Evolutionary conservation across 1,140 invertebrate genomes (phyloP).

Genomic region (Orchestia grillus): DNA sequence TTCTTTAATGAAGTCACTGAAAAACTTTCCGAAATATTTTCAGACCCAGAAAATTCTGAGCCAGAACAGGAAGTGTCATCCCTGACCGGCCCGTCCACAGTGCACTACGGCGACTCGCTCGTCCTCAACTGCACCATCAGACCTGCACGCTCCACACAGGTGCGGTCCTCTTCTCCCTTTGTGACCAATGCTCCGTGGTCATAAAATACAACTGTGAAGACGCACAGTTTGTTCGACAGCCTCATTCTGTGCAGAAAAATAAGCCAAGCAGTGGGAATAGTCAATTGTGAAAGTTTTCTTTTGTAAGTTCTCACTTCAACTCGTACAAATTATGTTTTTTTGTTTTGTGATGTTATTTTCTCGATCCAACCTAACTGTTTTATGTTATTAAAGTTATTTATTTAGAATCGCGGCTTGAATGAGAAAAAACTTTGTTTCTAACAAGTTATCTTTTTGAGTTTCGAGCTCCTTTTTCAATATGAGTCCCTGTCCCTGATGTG

Average conservation of each 20-base stretch:
- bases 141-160: constrained; percentile 24
- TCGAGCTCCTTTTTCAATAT: too few species aligned
- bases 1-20: background rate
- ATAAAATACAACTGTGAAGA: background rate
- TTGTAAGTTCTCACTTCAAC: background rate
- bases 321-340: too few species aligned
- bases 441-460: too few species aligned
- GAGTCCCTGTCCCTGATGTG: too few species aligned
- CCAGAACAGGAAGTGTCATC: background rate
- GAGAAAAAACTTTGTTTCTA: too few species aligned
- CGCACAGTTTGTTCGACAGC: background rate
- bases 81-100: constrained; percentile 22
- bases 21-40: background rate
- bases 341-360: too few species aligned
- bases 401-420: too few species aligned
- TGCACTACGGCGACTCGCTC: background rate
- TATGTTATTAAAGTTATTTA: too few species aligned
- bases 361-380: too few species aligned
- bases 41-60: constrained; percentile 2
- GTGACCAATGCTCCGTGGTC: background rate
- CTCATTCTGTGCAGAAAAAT: too few species aligned
- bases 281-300: background rate
- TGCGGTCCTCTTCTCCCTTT: background rate
- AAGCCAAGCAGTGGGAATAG: background rate
- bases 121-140: constrained; percentile 35